Conservation (phyloP, 2,888 invertebrate species). For the Gibbula magus region DNA sequence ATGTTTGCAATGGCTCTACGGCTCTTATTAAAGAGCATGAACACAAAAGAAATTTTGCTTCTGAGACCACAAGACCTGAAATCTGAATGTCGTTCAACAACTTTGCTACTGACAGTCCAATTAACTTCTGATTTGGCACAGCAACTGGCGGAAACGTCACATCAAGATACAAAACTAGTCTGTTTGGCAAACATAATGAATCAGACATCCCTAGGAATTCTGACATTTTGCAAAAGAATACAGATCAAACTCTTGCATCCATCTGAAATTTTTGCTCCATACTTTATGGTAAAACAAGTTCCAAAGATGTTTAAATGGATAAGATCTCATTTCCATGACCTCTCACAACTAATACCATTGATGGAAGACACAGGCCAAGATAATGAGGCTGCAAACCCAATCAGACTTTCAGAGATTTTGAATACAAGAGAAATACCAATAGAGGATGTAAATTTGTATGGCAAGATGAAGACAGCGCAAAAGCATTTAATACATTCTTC, state of each 20-base stretch:
- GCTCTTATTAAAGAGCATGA: not conserved
- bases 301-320: constrained; percentile 6
- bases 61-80: not conserved
- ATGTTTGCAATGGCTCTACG: not conserved
- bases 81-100: not conserved
- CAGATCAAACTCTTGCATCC: not conserved
- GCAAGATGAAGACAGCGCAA: not conserved
- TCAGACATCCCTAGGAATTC: no score
- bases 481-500: constrained; percentile 27
- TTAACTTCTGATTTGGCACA: not conserved
- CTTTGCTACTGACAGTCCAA: not conserved
- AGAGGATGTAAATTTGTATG: not conserved
- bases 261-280: not conserved
- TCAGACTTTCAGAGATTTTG: not conserved
- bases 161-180: no score
- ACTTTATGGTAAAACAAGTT: not conserved
- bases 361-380: no score
- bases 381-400: constrained; percentile 33
- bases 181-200: no score
- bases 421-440: not conserved
- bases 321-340: not conserved
- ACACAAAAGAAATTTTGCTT: not conserved
- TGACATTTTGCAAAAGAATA: no score
- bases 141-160: no score
- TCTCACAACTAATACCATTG: no score